Evolutionary conservation across 30 jellyfish, hydroid and myxozoan genomes (phyloP), one percentile per base, ranked within the genome.

Genomic region (Nemopilema nomurai): DNA sequence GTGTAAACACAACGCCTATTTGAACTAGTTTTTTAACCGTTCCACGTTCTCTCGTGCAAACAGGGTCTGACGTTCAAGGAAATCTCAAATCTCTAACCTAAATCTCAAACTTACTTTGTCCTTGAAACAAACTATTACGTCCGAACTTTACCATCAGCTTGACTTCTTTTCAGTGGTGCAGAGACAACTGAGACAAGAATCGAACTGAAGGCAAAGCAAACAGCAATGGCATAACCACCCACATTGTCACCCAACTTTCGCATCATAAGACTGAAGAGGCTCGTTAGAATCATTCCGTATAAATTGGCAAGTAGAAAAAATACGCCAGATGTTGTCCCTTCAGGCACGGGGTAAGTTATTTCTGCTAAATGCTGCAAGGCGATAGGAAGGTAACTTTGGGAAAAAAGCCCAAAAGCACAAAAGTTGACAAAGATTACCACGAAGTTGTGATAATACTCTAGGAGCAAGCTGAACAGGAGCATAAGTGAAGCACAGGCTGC

Each of bases 301-400:
- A 94, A 67, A 74, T 86, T 89, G 17, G 96, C 97, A 67, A 85
- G 28, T 8, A 94, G 92, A 26, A 94, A 71, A 19, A 94, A 52
- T 25, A 94, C 84, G 4, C 97, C 99, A 0, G 96, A 84, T 7
- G 99, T 81, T 21, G 95, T 83, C 62, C 97, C 99, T 80, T 94
- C 99, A n/a, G 99, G 96, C 1, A 94, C 74, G 0, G 99, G 99
- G 69, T 83, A 94, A 21, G 99, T 94, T 3, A 89, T 88, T 81
- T 94, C 99, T 1, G 99, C 99, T 65, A 96, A 95, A 67, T 94
- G 96, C 67, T 94, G 97, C 51, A 94, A 74, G 20, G 97, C 99
- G 25, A 80, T 91, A 29, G 96, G 80, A 80, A 84, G 71, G 83
- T 89, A 94, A 0, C 97, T 97, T 51, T 89, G 85, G 32, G 97